A percentile compares a stretch with the other conserved stretches of the same genome.
phyloP scores from a whole-genome alignment of 2,888 invertebrate species.

The Athalia cordata region DNA sequence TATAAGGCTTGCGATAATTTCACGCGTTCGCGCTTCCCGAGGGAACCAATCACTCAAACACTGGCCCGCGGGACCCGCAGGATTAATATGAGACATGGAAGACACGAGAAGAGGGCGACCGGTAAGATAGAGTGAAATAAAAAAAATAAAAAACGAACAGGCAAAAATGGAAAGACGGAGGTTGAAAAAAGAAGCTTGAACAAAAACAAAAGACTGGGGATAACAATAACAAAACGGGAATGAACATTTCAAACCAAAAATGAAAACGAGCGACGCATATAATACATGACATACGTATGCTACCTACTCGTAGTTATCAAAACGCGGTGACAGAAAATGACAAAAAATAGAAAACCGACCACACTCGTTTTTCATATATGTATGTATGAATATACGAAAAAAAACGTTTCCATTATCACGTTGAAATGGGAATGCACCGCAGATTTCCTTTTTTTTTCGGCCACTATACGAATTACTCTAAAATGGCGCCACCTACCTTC shows the following conservation, averaged over 20 bases:
- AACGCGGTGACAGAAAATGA: not conserved
- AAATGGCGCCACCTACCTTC: too few species aligned
- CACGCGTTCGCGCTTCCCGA: slow-evolving; percentile 36
- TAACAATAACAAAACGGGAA: not conserved
- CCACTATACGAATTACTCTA: too few species aligned
- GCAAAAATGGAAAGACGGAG: not conserved
- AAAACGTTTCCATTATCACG: too few species aligned
- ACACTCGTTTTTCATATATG: not conserved
- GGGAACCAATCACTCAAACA: slow-evolving; percentile 44
- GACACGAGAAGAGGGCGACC: slow-evolving; percentile 6
- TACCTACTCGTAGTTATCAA: too few species aligned
- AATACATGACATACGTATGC: too few species aligned
- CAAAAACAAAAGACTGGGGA: too few species aligned
- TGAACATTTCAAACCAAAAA: not conserved
- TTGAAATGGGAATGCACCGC: too few species aligned
- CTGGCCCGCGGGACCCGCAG: slow-evolving; percentile 27
- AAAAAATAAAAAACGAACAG: not conserved
- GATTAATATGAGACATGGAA: slow-evolving; percentile 37
- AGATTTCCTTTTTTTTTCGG: too few species aligned
- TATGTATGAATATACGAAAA: too few species aligned
- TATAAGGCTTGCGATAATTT: slow-evolving; percentile 37
- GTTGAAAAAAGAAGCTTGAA: not conserved
- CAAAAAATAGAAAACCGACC: not conserved
- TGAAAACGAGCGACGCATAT: too few species aligned
- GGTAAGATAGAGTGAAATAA: not conserved